Evolutionary conservation across 2,888 invertebrate genomes (phyloP), one percentile per base, ranked within the genome.

Genomic region (Beris chalybata): DNA sequence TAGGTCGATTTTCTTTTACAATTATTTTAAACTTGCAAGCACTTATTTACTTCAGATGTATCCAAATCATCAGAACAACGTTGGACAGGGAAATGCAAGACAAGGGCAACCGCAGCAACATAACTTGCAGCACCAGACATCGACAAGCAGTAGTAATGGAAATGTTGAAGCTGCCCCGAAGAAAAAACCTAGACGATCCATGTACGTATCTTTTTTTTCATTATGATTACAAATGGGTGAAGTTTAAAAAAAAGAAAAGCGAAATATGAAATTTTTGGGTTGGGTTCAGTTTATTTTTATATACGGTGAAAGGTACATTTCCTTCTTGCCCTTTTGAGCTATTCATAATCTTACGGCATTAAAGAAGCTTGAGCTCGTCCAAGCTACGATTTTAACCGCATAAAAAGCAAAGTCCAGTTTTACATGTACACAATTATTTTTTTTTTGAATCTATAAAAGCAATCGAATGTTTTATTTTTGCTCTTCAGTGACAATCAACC

Each of bases 131-230:
- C 66, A 65, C 22, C 65, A 65, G 15, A 53, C 53, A 12, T 58
- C 65, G 12, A 63, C 43, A 74, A 71, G 11, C 72, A 77, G 2
- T 73, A 77, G 70, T 77, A 80, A 81, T 71, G 77, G 83, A 44
- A 81, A 76, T 48, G 81, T 82, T 64, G 84, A 84, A 70, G 80
- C 82, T 56, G 85, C 88, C 5, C 93, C 95, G 0, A 84, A 96
- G 67, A 97, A 97, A 80, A 95, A 96, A 76, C 93, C 96, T 0
- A 84, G 96, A 68, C 95, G 97, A 77, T 96, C 88, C 90, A 81
- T 83, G 93, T 93, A 82, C 85, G 89, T 84, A 4, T 11, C 32
- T 54, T 44, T 57, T 6, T 29, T 9, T 44, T 52, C 43, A 29
- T 43, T 22, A 4, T 30, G 12, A 11, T n/a, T 29, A 13, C 22